phyloP scores from a whole-genome alignment of 2,888 invertebrate genomes.

The Lepas anatifera region DNA sequence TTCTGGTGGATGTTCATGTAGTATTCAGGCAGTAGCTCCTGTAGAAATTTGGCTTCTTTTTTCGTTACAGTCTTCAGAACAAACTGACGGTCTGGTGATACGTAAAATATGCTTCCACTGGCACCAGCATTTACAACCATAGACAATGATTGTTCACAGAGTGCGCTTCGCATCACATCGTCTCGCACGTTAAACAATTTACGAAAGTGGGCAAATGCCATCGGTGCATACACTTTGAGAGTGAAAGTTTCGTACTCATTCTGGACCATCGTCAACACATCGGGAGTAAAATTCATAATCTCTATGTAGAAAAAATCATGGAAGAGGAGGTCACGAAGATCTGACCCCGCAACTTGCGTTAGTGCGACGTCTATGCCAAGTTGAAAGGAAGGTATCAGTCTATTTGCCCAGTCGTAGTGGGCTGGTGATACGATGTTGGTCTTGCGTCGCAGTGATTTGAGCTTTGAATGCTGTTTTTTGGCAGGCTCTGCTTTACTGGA shows the following conservation, averaged over 20 bases:
- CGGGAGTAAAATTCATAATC: not conserved
- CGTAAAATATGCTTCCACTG: slow-evolving; percentile 42
- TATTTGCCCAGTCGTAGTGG: not conserved
- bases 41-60: slow-evolving; percentile 42
- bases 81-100: slow-evolving; percentile 41
- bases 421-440: not conserved
- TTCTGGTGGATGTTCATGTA: slow-evolving; percentile 45
- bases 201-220: slow-evolving; percentile 42
- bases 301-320: slow-evolving; percentile 2
- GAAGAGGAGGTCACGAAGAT: not conserved
- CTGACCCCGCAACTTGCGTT: not conserved
- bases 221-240: slow-evolving; percentile 42
- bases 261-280: not conserved
- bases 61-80: slow-evolving; percentile 44
- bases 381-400: not conserved
- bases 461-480: not conserved
- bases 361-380: not conserved
- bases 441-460: not conserved
- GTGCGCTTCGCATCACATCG: slow-evolving; percentile 37
- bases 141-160: slow-evolving; percentile 38
- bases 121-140: slow-evolving; percentile 43
- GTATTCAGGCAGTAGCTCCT: slow-evolving; percentile 42
- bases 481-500: too few species aligned
- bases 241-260: slow-evolving; percentile 40
- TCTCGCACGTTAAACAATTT: slow-evolving; percentile 41